Conservation (phyloP, 1,140 invertebrate genomes). For the Akabosia matsudoensis region DNA sequence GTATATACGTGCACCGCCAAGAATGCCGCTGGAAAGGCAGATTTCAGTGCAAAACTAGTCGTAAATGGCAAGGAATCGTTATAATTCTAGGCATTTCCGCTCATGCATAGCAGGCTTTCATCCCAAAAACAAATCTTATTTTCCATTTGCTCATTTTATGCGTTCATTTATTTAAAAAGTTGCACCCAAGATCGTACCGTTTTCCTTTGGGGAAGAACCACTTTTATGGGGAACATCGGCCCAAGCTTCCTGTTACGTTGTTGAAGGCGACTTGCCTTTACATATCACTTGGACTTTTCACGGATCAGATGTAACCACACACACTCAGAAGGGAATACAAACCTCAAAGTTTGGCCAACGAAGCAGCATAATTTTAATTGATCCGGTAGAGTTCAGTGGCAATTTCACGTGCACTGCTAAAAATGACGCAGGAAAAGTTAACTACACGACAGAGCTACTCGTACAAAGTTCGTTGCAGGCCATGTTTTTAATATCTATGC, state of each 20-base stretch:
- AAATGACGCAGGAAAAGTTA: conserved; percentile 56
- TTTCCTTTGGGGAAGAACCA: conserved; percentile 61
- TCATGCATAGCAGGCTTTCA: background rate
- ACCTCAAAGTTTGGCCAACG: conserved; percentile 57
- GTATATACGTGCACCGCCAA: conserved; percentile 60
- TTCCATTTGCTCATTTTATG: no score
- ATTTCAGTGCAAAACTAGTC: conserved; percentile 48
- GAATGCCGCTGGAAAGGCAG: conserved; percentile 52
- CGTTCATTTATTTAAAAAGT: conserved; percentile 52
- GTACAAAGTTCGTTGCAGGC: conserved; percentile 62
- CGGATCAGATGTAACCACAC: conserved; percentile 10
- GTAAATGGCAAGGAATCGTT: conserved; percentile 47
- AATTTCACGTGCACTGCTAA: conserved; percentile 47
- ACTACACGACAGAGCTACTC: conserved; percentile 62
- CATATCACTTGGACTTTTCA: conserved; percentile 60
- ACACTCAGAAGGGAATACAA: conserved; percentile 50
- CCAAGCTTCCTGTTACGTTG: conserved; percentile 63
- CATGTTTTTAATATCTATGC: background rate
- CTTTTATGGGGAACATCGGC: conserved; percentile 60
- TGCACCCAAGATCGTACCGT: conserved; percentile 60
- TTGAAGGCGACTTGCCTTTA: conserved; percentile 62
- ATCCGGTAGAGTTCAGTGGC: conserved; percentile 60
- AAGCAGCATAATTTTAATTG: conserved; percentile 70
- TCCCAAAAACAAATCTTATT: background rate
- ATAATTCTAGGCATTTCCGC: background rate